Evolutionary conservation across 2,888 invertebrate species (phyloP).

Genomic region (Pseudococcus longispinus): DNA sequence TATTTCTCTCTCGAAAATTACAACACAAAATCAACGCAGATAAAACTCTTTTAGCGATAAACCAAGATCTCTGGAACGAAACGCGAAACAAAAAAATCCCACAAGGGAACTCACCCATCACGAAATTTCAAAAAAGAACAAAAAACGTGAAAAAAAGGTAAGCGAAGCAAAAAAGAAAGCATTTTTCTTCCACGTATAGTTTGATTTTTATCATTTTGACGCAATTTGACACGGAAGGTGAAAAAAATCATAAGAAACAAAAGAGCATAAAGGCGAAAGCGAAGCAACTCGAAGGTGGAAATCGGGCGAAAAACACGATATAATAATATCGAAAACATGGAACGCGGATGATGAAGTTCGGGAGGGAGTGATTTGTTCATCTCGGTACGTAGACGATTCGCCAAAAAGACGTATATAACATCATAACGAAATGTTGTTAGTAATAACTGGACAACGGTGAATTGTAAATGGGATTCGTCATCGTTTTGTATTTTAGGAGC

Average conservation of each 20-base stretch:
- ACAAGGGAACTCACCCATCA: too few relatives aligned
- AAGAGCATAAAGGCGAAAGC: not conserved
- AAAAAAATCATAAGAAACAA: not conserved
- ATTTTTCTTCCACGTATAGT: not conserved
- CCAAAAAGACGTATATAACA: not conserved
- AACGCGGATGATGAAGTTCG: not conserved
- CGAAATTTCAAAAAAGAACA: too few relatives aligned
- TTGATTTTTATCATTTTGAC: not conserved
- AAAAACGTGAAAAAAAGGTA: not conserved
- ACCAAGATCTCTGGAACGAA: too few relatives aligned
- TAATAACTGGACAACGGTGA: not conserved
- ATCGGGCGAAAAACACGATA: not conserved
- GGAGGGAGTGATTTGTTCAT: not conserved
- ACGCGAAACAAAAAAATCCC: too few relatives aligned
- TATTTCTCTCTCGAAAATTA: too few relatives aligned
- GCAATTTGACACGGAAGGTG: not conserved
- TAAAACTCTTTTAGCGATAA: too few relatives aligned
- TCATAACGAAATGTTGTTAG: slow-evolving; percentile 22
- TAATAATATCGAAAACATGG: not conserved
- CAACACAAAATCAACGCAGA: too few relatives aligned
- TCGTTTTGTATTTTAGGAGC: slow-evolving; percentile 28
- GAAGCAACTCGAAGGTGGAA: too few relatives aligned
- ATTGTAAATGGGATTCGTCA: slow-evolving; percentile 29
- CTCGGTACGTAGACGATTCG: not conserved
- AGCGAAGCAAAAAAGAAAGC: not conserved